A percentile compares a stretch with the other conserved stretches of the same genome.
phyloP scores from a whole-genome alignment of 2,888 invertebrate genomes.

The Megalurothrips usitatus region DNA sequence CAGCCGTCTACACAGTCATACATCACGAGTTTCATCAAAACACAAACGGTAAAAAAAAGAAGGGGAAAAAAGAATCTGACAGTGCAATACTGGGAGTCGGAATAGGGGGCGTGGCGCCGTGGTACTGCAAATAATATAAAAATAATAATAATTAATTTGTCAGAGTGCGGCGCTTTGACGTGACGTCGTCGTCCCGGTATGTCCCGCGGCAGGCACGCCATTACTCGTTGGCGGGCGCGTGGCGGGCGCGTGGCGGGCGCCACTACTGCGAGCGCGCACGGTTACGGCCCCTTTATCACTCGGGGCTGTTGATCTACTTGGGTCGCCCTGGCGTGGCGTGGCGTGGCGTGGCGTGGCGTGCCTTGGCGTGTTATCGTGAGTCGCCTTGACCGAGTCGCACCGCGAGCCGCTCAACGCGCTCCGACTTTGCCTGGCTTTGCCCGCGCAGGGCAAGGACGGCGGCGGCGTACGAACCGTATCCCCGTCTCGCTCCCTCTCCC shows the following conservation, averaged over 20 bases:
- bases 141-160: not conserved
- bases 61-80: no score
- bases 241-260: not conserved
- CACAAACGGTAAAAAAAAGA: no score
- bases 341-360: not conserved
- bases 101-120: no score
- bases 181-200: not conserved
- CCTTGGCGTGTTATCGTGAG: constrained; percentile 9
- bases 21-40: no score
- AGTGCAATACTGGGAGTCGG: no score
- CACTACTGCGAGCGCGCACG: not conserved
- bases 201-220: not conserved
- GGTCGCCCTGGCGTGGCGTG: not conserved
- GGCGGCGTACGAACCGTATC: not conserved
- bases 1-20: no score
- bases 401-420: no score
- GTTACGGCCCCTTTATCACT: constrained; percentile 22
- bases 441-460: not conserved
- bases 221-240: not conserved
- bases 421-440: not conserved
- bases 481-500: no score
- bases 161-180: not conserved
- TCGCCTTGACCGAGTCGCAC: constrained; percentile 8
- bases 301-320: constrained; percentile 20
- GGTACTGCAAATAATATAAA: not conserved